Conservation (phyloP, 2,888 invertebrate species). For the Drosophila anomalipes region DNA sequence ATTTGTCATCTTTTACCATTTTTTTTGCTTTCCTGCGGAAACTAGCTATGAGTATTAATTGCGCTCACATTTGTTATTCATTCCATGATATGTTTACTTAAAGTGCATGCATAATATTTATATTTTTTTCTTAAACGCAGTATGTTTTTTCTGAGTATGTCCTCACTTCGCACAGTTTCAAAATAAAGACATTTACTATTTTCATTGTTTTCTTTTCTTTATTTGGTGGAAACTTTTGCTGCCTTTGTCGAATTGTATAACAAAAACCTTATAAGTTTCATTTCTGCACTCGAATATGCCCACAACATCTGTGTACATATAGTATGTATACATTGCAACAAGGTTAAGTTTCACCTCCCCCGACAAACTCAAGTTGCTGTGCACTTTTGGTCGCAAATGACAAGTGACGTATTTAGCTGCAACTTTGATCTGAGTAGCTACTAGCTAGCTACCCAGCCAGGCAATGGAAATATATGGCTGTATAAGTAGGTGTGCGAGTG, state of each 20-base stretch:
- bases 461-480: slow-evolving; percentile 27
- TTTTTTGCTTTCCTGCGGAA: slow-evolving; percentile 4
- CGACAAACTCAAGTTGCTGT: slow-evolving; percentile 11
- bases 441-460: slow-evolving; percentile 21
- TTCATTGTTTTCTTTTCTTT: slow-evolving; percentile 4
- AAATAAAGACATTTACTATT: not conserved
- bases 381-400: slow-evolving; percentile 44
- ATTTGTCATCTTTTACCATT: slow-evolving; percentile 39
- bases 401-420: slow-evolving; percentile 69
- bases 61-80: not conserved
- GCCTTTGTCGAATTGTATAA: slow-evolving; percentile 18
- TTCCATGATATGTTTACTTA: not conserved
- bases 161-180: not conserved
- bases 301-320: slow-evolving; percentile 4
- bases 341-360: slow-evolving; percentile 27
- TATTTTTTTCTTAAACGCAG: not conserved
- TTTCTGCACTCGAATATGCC: slow-evolving; percentile 18
- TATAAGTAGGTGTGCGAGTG: slow-evolving; percentile 2
- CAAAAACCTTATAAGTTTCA: slow-evolving; percentile 17
- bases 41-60: not conserved
- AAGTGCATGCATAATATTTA: not conserved
- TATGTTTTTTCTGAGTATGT: not conserved
- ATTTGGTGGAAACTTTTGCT: slow-evolving; percentile 25
- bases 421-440: slow-evolving; percentile 57
- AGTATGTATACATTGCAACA: slow-evolving; percentile 19